Percentiles rank a stretch among this genome's conserved stretches.
Evolutionary conservation across 2,113 vertebrate species (phyloP).

Genomic region (Hoplias malabaricus): DNA sequence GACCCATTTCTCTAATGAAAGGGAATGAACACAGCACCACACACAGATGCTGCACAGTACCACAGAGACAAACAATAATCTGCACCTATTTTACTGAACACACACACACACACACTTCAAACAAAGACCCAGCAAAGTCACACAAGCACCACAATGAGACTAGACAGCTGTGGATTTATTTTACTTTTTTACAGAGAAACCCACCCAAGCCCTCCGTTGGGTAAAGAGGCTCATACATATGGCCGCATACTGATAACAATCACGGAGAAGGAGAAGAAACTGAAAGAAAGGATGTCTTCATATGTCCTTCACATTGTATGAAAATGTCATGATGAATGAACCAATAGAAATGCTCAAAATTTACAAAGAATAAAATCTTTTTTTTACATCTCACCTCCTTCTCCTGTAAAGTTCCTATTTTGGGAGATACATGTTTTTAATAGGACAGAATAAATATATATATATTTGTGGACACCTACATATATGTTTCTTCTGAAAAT

Average conservation of each 20-base stretch:
- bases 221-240: background rate
- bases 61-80: slow-evolving; percentile 23
- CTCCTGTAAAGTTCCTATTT: no score
- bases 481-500: no score
- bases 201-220: background rate
- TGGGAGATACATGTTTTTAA: no score
- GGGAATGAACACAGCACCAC: slow-evolving; percentile 33
- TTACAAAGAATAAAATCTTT: no score
- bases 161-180: background rate
- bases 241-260: background rate
- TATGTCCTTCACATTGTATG: no score
- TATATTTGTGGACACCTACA: no score
- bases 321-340: no score
- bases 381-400: no score
- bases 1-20: slow-evolving; percentile 51
- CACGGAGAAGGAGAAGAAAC: background rate
- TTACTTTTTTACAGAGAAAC: no score
- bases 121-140: slow-evolving; percentile 2
- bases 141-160: background rate
- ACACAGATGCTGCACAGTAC: slow-evolving; percentile 35
- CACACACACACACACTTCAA: slow-evolving; percentile 19
- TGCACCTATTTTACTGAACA: background rate
- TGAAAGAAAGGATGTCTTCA: no score
- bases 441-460: no score
- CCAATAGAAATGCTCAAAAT: no score